A percentile compares a stretch with the other conserved stretches of the same genome.
phyloP scores from a whole-genome alignment of 2,113 vertebrate species.

The Amblyopsis rosae region DNA sequence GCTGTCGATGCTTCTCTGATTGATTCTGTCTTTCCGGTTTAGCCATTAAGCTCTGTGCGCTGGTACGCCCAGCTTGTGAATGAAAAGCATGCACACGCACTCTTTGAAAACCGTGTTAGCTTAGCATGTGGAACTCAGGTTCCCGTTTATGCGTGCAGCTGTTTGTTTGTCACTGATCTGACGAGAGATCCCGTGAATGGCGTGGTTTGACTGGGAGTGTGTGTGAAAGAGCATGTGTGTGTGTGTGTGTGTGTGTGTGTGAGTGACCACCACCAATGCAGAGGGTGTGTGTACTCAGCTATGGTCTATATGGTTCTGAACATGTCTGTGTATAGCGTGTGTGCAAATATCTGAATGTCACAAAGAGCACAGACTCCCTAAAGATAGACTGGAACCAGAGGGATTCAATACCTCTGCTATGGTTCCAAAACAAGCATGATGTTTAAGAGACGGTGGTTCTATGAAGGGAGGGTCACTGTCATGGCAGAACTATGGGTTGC shows the following conservation, averaged over 20 bases:
- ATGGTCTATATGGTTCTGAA: conserved; percentile 8
- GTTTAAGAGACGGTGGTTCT: conserved; percentile 31
- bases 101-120: conserved; percentile 15
- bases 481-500: conserved; percentile 5
- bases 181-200: conserved; percentile 19
- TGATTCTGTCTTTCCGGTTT: conserved; percentile 65
- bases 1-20: conserved; percentile 57
- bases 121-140: conserved; percentile 20
- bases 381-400: conserved; percentile 33
- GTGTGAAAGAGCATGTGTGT: not conserved
- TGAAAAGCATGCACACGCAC: conserved; percentile 24
- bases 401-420: not conserved
- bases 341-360: conserved; percentile 2
- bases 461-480: conserved; percentile 27
- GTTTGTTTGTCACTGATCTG: conserved; percentile 23
- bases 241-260: not conserved
- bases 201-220: not conserved
- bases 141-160: conserved; percentile 22
- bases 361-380: conserved; percentile 18
- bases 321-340: not conserved
- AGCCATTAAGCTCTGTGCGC: conserved; percentile 41
- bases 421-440: conserved; percentile 43
- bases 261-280: not conserved
- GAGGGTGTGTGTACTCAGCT: not conserved
- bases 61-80: conserved; percentile 33